Evolutionary conservation across 2,888 invertebrate species (phyloP), one percentile per base, ranked within the genome.

Genomic region (Pantelozetes paolii): DNA sequence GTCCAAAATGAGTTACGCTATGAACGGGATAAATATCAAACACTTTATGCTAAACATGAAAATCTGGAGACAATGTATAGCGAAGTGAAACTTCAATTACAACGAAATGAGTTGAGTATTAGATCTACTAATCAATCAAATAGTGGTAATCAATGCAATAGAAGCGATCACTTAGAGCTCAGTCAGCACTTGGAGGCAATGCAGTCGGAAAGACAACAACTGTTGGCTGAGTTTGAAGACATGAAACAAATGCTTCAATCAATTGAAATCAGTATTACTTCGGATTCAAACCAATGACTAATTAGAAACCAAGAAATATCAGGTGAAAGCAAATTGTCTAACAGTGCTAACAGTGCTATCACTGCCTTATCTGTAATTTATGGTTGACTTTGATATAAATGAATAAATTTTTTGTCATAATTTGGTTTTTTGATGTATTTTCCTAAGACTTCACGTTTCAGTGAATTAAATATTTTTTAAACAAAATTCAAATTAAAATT

Each of bases 121-220:
- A 23, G 20, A 11, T 23, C 20, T 5, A 57, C 3, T 57, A 13
- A 67, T 23, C 20, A 67, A 1, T 40, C 67, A 32, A 30, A 67
- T 67, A 18, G 3, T 23, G 42, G 23, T 2, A 42, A 23, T 36
- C 20, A 67, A 40, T 67, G 67, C 42, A 20, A 67, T 40, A 36
- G 67, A 67, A 67, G 32, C 67, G 67, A 67, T 67, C 67, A 67
- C 40, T 67, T 67, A 67, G 40, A 67, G 6, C 67, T 67, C 20
- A 11, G 6, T 23, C 67, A 67, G 18, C 67, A 67, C n/a, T 67
- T 67, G 42, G 40, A 40, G 20, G 67, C 18, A n/a, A 67, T 67
- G 67, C 67, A 67, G 23, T n/a, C 20, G 11, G 67, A 67, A 13
- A 67, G 67, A 23, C 36, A 67, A 40, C 67, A 67, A 67, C 67